These are phyloP conservation scores for Brotula barbata DNA, from an alignment of 2,797 vertebrate species.

Conservation along the genomic window DNA sequence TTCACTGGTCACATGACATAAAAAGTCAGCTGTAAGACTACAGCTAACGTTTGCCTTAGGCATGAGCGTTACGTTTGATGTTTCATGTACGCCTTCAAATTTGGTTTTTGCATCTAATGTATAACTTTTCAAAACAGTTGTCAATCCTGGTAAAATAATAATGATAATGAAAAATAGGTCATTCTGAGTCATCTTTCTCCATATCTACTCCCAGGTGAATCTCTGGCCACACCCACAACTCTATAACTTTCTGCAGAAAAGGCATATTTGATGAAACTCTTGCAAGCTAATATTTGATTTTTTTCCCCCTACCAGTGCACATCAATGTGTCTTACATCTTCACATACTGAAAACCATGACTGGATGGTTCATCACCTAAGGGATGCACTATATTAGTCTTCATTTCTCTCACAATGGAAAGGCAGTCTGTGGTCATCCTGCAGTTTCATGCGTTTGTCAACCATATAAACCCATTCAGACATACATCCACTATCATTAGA, in stretches of 20 bases:
- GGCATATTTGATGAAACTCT: background rate
- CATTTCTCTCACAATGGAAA: constrained; percentile 31
- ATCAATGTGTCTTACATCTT: constrained; percentile 5
- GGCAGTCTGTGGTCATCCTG: constrained; percentile 16
- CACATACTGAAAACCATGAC: constrained; percentile 2
- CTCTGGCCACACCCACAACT: too few species aligned
- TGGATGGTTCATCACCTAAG: constrained; percentile 21
- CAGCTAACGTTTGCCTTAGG: background rate
- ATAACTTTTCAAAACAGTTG: too few species aligned
- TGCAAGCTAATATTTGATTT: background rate
- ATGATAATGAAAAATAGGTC: too few species aligned
- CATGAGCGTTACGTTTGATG: background rate
- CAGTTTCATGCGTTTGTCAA: background rate
- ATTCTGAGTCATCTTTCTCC: too few species aligned
- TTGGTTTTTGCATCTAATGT: too few species aligned
- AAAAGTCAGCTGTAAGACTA: background rate
- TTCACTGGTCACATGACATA: constrained; percentile 3
- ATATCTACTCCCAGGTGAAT: too few species aligned
- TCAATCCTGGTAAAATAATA: too few species aligned
- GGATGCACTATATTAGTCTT: constrained; percentile 37
- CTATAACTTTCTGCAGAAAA: background rate
- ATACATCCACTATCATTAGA: too few species aligned
- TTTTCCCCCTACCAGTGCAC: background rate
- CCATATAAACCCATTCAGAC: background rate
- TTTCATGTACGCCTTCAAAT: too few species aligned